Conservation (phyloP, 2,888 invertebrate genomes). For the Prosopocoilus inquinatus region DNA sequence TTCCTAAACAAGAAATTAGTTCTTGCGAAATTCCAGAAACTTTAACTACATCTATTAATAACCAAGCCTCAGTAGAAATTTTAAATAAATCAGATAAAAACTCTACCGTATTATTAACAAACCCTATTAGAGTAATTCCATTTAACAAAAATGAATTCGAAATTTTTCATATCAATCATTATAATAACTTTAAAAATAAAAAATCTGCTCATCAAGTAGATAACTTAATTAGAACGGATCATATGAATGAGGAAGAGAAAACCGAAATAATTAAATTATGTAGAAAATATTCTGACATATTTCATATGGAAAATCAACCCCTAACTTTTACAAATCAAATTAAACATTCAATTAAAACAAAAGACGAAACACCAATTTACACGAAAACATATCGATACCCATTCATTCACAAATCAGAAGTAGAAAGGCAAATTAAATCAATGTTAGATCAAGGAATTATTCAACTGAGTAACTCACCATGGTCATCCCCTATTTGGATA, state of each 20-base stretch:
- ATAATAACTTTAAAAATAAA: too few species aligned
- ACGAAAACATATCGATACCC: neutral
- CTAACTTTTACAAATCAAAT: neutral
- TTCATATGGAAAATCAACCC: neutral
- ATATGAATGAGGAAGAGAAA: neutral
- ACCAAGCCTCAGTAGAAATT: too few species aligned
- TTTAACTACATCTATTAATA: too few species aligned
- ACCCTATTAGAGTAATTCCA: too few species aligned
- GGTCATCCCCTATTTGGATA: constrained; percentile 2
- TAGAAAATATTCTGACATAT: neutral
- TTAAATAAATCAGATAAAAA: too few species aligned
- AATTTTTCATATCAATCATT: too few species aligned
- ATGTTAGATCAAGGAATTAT: neutral
- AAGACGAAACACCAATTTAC: neutral
- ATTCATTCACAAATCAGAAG: neutral
- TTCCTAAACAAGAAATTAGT: neutral
- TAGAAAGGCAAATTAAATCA: neutral
- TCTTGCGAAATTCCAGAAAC: too few species aligned
- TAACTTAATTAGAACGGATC: too few species aligned
- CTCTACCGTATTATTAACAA: too few species aligned
- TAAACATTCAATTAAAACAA: neutral
- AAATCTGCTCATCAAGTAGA: neutral
- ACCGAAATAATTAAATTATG: neutral
- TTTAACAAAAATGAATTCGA: too few species aligned
- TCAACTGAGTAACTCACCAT: neutral